A percentile compares a stretch with the other conserved stretches of the same genome.
phyloP scores from a whole-genome alignment of 2,888 invertebrate species.

The Mythimna ferrago region DNA sequence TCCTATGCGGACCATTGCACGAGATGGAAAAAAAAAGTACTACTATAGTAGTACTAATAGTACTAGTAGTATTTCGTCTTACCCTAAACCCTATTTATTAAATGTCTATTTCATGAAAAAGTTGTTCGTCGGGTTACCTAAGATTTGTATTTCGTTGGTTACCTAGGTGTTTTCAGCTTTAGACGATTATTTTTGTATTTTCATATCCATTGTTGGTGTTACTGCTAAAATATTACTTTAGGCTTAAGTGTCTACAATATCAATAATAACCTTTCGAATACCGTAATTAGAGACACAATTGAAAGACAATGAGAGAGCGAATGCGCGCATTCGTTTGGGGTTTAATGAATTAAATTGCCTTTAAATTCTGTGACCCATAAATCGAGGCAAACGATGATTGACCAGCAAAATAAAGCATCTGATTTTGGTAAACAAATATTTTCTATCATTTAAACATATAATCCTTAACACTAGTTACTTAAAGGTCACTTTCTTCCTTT shows the following conservation, averaged over 20 bases:
- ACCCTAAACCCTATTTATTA: too few relatives aligned
- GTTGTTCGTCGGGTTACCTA: too few relatives aligned
- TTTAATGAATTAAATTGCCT: too few relatives aligned
- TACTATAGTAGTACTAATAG: too few relatives aligned
- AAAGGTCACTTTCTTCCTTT: slow-evolving; percentile 47
- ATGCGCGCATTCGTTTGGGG: too few relatives aligned
- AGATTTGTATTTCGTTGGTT: too few relatives aligned
- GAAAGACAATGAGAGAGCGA: too few relatives aligned
- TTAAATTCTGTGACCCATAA: slow-evolving; percentile 30
- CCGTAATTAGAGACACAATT: too few relatives aligned
- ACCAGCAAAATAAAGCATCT: slow-evolving; percentile 48
- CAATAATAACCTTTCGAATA: not conserved
- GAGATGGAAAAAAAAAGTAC: too few relatives aligned
- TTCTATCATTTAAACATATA: slow-evolving; percentile 48
- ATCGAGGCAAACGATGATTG: slow-evolving; percentile 36
- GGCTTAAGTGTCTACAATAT: slow-evolving; percentile 29
- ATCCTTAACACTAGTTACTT: slow-evolving; percentile 31
- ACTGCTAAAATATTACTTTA: slow-evolving; percentile 23
- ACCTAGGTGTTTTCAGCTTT: not conserved
- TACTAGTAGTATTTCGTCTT: too few relatives aligned
- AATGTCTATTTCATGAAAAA: too few relatives aligned
- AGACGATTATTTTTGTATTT: slow-evolving; percentile 28
- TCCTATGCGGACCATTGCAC: too few relatives aligned
- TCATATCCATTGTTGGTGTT: slow-evolving; percentile 25
- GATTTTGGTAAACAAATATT: slow-evolving; percentile 21